Evolutionary conservation across 2,113 vertebrate species (phyloP).

Genomic region (Andinoacara biseriatus): DNA sequence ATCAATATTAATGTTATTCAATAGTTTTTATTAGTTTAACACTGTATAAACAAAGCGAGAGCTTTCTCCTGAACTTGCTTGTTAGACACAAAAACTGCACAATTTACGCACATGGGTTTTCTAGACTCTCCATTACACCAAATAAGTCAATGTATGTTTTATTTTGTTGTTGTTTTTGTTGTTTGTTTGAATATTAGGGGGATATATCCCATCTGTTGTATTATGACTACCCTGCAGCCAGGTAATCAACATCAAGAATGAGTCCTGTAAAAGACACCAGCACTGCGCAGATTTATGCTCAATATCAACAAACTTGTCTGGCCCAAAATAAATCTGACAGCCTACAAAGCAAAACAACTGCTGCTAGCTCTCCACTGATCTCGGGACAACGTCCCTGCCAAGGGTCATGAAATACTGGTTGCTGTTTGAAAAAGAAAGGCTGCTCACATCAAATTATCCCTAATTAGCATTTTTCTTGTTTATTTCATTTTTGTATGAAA

Average conservation of each 20-base stretch:
- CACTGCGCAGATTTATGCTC: neutral
- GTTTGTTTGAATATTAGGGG: neutral
- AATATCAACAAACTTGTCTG: neutral
- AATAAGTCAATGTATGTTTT: too few species aligned
- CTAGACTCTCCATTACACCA: neutral
- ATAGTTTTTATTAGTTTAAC: conserved; percentile 3
- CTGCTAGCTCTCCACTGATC: neutral
- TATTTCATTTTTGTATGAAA: neutral
- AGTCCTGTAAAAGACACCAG: neutral
- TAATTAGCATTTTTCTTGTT: neutral
- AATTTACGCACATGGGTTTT: neutral
- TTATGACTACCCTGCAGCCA: neutral
- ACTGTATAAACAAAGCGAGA: neutral
- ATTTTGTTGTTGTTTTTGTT: neutral
- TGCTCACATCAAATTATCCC: neutral
- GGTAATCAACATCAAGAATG: neutral
- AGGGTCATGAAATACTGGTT: neutral
- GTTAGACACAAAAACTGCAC: neutral
- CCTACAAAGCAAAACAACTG: neutral
- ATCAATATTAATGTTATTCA: neutral
- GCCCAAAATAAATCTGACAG: conserved; percentile 4
- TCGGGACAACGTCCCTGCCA: neutral
- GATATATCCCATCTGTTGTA: neutral
- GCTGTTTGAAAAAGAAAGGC: neutral
- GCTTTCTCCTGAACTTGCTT: neutral